Conservation (phyloP, 2,797 vertebrate species). For the Carapus acus region DNA sequence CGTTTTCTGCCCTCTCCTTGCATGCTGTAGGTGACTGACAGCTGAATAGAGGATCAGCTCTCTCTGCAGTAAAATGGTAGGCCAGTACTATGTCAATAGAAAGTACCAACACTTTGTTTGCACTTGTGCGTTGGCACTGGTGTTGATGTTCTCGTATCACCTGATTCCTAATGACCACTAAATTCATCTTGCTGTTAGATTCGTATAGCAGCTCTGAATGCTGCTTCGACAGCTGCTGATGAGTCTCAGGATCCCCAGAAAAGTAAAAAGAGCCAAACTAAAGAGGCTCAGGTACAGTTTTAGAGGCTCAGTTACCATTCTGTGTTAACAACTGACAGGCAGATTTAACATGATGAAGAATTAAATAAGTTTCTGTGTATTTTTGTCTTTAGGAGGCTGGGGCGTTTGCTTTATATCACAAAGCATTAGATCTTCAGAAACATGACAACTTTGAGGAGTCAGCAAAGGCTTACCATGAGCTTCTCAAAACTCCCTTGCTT, state of each 20-base stretch:
- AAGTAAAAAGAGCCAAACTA: slow-evolving; percentile 88
- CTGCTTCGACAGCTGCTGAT: slow-evolving; percentile 82
- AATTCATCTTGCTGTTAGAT: slow-evolving; percentile 71
- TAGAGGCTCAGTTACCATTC: not conserved
- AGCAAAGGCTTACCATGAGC: slow-evolving; percentile 90
- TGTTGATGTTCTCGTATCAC: no score
- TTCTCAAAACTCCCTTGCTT: slow-evolving; percentile 89
- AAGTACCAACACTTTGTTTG: not conserved
- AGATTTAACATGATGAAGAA: not conserved
- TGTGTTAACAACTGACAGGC: no score
- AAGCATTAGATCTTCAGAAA: slow-evolving; percentile 96
- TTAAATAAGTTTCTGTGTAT: slow-evolving; percentile 1
- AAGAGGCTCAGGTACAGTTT: slow-evolving; percentile 87
- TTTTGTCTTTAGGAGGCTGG: slow-evolving; percentile 83
- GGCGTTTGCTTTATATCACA: slow-evolving; percentile 95
- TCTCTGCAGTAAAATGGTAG: not conserved
- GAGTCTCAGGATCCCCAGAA: slow-evolving; percentile 87
- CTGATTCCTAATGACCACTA: not conserved
- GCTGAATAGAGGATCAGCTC: not conserved
- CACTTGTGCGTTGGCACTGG: not conserved
- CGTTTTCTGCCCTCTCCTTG: no score
- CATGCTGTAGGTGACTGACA: not conserved
- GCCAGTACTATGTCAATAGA: not conserved
- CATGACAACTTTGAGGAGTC: slow-evolving; percentile 96
- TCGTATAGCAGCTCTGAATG: slow-evolving; percentile 93